A percentile compares a stretch with the other conserved stretches of the same genome.
Conservation (phyloP, 2,113 vertebrate genomes). For the Odocoileus virginianus region DNA sequence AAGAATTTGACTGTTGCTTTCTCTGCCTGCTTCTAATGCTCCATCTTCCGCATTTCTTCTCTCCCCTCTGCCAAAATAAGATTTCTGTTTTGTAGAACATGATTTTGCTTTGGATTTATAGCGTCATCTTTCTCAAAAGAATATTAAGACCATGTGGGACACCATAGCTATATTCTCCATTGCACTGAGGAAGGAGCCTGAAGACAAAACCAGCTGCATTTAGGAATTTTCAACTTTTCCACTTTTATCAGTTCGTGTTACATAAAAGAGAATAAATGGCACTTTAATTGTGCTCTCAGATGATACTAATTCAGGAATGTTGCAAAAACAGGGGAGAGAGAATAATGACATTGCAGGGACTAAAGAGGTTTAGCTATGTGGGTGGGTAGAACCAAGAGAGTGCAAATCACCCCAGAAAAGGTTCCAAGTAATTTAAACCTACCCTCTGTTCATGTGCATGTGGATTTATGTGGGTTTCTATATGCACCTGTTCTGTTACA, state of each 20-base stretch:
- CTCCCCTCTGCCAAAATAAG: background rate
- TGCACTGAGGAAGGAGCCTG: background rate
- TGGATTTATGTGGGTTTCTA: background rate
- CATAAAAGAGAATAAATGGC: constrained; percentile 35
- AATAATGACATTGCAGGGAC: background rate
- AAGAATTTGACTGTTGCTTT: background rate
- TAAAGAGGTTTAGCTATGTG: background rate
- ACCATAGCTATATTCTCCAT: background rate
- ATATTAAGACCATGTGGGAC: background rate
- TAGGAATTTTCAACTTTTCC: constrained; percentile 23
- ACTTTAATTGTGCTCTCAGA: constrained; percentile 49
- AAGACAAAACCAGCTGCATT: background rate
- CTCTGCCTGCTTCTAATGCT: background rate
- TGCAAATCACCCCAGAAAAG: background rate
- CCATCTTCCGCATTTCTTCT: background rate
- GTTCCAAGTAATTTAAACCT: constrained; percentile 30
- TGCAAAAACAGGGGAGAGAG: background rate
- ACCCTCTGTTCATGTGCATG: background rate
- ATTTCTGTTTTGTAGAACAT: background rate
- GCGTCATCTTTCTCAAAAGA: background rate
- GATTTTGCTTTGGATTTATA: background rate
- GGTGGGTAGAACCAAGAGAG: background rate
- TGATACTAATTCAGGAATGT: constrained; percentile 32
- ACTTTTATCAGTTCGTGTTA: constrained; percentile 44
- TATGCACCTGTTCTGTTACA: background rate